Conservation (phyloP, 2,888 invertebrate species). For the Eumerus sabulonum region DNA sequence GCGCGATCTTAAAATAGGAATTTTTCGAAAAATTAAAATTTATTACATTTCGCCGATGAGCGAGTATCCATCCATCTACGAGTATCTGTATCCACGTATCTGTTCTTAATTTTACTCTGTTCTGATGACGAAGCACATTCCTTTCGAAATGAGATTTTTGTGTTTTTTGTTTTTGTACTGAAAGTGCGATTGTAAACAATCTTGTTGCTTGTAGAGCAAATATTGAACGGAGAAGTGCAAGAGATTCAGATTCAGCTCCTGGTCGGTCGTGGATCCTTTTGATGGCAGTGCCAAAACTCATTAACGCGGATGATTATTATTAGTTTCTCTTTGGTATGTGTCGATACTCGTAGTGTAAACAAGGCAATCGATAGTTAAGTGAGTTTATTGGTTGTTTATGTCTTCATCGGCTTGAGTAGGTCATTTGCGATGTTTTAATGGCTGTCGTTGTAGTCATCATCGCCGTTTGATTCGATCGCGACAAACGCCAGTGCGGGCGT, state of each 20-base stretch:
- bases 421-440: conserved; percentile 53
- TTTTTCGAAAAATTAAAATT: conserved; percentile 44
- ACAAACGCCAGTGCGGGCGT: conserved; percentile 17
- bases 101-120: background rate
- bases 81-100: background rate
- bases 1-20: conserved; percentile 55
- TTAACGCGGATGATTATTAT: conserved; percentile 18
- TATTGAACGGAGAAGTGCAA: no score
- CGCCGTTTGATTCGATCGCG: conserved; percentile 28
- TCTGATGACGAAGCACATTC: no score
- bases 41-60: conserved; percentile 47
- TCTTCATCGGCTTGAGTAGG: conserved; percentile 52
- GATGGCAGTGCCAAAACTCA: conserved; percentile 42
- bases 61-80: background rate
- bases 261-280: no score
- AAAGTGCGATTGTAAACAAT: conserved; percentile 42
- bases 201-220: no score
- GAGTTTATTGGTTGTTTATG: conserved; percentile 60
- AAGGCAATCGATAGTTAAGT: conserved; percentile 59
- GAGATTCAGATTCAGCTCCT: no score
- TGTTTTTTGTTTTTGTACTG: conserved; percentile 26
- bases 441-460: conserved; percentile 3
- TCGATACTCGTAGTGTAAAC: conserved; percentile 48
- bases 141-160: background rate
- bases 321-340: conserved; percentile 20